A percentile compares a stretch with the other conserved stretches of the same genome.
These are phyloP conservation scores for Syrista parreyssii DNA, from an alignment of 2,888 invertebrate genomes.

Conservation along the genomic window DNA sequence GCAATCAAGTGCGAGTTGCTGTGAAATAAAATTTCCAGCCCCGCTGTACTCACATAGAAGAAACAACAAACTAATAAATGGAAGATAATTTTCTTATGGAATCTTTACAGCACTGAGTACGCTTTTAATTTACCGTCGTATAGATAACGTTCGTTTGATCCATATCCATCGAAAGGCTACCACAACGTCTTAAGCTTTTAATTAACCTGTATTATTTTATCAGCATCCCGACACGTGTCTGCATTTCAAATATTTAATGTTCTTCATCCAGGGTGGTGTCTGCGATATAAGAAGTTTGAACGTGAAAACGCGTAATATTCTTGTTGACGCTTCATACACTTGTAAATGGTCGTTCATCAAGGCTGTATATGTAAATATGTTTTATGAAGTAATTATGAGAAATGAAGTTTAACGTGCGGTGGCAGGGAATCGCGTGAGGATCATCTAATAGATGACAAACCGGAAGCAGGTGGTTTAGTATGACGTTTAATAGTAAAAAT, in stretches of 20 bases:
- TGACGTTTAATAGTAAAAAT: not conserved
- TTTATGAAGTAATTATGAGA: not conserved
- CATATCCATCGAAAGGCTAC: not conserved
- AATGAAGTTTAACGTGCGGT: not conserved
- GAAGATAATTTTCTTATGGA: not conserved
- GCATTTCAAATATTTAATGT: no score
- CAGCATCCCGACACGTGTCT: not conserved
- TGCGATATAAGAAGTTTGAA: not conserved
- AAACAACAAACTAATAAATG: not conserved
- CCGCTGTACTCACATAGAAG: not conserved
- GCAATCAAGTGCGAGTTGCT: not conserved
- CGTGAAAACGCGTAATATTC: not conserved
- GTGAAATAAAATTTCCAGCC: not conserved
- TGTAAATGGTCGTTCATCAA: not conserved
- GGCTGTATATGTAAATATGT: not conserved
- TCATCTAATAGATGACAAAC: not conserved
- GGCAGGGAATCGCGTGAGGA: not conserved
- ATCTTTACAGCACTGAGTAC: not conserved
- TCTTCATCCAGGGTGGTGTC: not conserved
- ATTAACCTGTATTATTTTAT: not conserved
- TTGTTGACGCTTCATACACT: no score
- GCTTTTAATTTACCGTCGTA: not conserved
- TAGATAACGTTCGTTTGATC: not conserved
- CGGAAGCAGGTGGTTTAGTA: not conserved
- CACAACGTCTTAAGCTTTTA: not conserved